These are phyloP conservation scores for Petrolisthes manimaculis DNA, from an alignment of 2,888 invertebrate genomes.

Conservation along the genomic window DNA sequence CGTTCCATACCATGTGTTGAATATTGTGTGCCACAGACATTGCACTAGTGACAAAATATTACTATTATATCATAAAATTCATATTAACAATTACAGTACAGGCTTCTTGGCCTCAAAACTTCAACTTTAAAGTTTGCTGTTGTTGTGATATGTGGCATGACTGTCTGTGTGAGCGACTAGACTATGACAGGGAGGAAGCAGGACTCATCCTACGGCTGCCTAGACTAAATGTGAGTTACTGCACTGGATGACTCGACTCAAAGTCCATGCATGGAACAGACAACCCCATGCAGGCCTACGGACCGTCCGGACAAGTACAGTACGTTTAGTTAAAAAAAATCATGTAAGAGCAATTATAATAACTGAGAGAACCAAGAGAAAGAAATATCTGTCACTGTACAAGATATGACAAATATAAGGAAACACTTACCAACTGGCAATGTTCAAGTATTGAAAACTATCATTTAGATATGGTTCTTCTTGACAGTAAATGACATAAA, in stretches of 20 bases:
- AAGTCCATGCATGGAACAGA: constrained; percentile 62
- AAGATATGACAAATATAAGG: constrained; percentile 61
- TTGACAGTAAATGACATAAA: constrained; percentile 42
- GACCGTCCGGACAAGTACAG: constrained; percentile 58
- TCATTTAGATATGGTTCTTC: constrained; percentile 57
- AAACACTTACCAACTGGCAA: constrained; percentile 63
- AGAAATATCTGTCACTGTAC: constrained; percentile 59
- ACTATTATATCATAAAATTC: not conserved
- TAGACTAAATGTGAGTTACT: constrained; percentile 51
- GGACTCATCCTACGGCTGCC: constrained; percentile 55
- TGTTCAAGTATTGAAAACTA: constrained; percentile 61
- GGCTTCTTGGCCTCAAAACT: constrained; percentile 1
- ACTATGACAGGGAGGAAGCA: constrained; percentile 57
- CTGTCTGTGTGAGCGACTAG: constrained; percentile 52
- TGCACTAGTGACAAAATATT: not conserved
- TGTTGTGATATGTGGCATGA: constrained; percentile 25
- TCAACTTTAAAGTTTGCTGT: not conserved
- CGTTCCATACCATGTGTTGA: not conserved
- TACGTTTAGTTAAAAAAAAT: constrained; percentile 59
- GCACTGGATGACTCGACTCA: constrained; percentile 53
- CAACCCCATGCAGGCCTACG: constrained; percentile 60
- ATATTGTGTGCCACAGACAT: constrained; percentile 2
- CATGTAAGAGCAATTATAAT: constrained; percentile 58
- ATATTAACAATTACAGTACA: constrained; percentile 5
- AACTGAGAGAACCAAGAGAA: constrained; percentile 58